Conservation (phyloP, 2,888 invertebrate species). For the Habrosyne pyritoides region DNA sequence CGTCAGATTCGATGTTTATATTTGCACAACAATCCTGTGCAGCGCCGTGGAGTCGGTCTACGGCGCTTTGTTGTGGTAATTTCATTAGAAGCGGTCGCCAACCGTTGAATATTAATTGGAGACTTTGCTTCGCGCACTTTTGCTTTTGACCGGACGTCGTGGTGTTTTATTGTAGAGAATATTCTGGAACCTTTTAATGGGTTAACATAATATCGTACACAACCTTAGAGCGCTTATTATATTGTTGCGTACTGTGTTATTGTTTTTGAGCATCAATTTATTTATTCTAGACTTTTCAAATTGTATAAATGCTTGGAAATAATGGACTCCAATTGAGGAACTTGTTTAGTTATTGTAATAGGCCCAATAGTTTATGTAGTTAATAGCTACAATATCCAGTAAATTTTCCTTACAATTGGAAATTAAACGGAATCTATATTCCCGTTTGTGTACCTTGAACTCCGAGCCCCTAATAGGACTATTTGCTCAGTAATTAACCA, state of each 20-base stretch:
- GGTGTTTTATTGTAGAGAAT: slow-evolving; percentile 1
- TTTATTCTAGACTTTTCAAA: neutral
- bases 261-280: neutral
- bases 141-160: slow-evolving; percentile 34
- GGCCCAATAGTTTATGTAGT: neutral
- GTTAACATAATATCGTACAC: neutral
- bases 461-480: neutral
- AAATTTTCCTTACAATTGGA: neutral
- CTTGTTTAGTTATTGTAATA: neutral
- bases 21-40: slow-evolving; percentile 71
- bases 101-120: slow-evolving; percentile 72
- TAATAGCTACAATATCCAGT: neutral
- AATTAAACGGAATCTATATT: neutral
- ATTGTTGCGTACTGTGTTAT: neutral
- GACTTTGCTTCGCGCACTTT: slow-evolving; percentile 52
- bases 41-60: slow-evolving; percentile 40
- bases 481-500: neutral
- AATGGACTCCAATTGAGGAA: neutral
- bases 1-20: slow-evolving; percentile 74
- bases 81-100: slow-evolving; percentile 70
- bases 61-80: slow-evolving; percentile 78
- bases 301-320: neutral
- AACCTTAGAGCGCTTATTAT: neutral
- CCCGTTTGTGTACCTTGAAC: neutral
- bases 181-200: slow-evolving; percentile 2